phyloP scores from a whole-genome alignment of 2,888 invertebrate genomes.

The Labia minor region DNA sequence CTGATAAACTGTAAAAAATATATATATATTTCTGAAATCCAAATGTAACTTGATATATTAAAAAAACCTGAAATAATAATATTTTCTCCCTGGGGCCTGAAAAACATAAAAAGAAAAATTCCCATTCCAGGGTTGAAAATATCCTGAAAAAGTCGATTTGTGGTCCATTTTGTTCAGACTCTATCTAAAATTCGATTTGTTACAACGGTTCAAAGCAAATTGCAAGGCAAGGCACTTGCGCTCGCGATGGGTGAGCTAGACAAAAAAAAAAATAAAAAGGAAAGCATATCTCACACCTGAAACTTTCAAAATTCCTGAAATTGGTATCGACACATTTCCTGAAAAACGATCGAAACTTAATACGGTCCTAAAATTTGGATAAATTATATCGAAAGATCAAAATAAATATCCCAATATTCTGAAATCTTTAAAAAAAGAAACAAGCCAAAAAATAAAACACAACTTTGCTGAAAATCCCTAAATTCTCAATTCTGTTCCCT shows the following conservation, averaged over 20 bases:
- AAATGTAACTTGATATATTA: conserved; percentile 5
- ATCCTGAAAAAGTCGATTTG: conserved; percentile 14
- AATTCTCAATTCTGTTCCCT: neutral
- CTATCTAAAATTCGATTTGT: neutral
- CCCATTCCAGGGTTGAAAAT: neutral
- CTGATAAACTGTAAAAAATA: conserved; percentile 19
- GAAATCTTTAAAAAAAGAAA: neutral
- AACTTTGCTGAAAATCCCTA: neutral
- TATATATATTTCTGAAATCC: conserved; percentile 14
- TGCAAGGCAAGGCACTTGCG: neutral
- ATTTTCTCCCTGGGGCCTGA: conserved; percentile 17
- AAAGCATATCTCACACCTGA: conserved; percentile 25
- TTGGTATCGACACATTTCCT: neutral
- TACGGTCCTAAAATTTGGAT: neutral
- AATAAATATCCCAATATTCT: neutral
- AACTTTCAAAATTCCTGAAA: neutral
- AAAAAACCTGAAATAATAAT: conserved; percentile 19
- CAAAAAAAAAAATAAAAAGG: conserved; percentile 19
- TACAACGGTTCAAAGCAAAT: neutral
- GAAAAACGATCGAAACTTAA: neutral
- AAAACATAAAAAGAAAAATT: conserved; percentile 17
- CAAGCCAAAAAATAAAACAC: neutral
- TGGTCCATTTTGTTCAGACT: neutral
- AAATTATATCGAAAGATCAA: neutral
- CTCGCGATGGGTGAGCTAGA: conserved; percentile 27